Evolutionary conservation across 2,888 invertebrate species (phyloP), one percentile per base, ranked within the genome.

Genomic region (Eupithecia subumbrata): DNA sequence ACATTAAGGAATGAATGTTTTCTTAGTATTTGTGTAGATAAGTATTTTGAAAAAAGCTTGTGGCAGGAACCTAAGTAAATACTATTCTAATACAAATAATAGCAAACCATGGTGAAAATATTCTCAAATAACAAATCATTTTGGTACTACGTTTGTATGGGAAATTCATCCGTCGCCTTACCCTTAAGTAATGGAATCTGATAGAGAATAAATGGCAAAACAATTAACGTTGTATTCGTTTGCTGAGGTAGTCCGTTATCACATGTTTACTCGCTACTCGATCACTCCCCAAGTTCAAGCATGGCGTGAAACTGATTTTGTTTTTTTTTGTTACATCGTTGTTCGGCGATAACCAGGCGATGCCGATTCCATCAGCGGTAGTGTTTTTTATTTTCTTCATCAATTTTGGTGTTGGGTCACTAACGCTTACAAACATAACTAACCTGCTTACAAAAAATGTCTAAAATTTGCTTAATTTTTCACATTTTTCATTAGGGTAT

Each of bases 331-430:
- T 95, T 94, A 84, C 93, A 92, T 92, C 91, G 84, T 91, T 92
- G 91, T 92, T 90, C 89, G 93, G 92, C 93, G 94, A 91, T 84
- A 88, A 82, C 94, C 96, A 96, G 96, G 96, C 95, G 95, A 96
- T 96, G 96, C 96, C 96, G 95, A 95, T 96, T 90, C 95, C 96
- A 93, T 96, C 95, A 89, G 96, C 96, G 96, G 96, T 96, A 96
- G 95, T 94, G 95, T 94, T 90, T 90, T 83, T 80, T 90, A 84
- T 85, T 85, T 78, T 82, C 72, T 81, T 48, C 72, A 77, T 80
- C 71, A 72, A 68, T 45, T 71, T 86, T 83, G 89, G 90, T 89
- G 88, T 87, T 87, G 87, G 88, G 86, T 83, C 82, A 80, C 78
- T 89, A 86, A 88, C 80, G 68, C 68, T 43, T 68, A 22, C 12